These are phyloP conservation scores for Sipha flava DNA, from an alignment of 1,140 invertebrate species.

Conservation along the genomic window DNA sequence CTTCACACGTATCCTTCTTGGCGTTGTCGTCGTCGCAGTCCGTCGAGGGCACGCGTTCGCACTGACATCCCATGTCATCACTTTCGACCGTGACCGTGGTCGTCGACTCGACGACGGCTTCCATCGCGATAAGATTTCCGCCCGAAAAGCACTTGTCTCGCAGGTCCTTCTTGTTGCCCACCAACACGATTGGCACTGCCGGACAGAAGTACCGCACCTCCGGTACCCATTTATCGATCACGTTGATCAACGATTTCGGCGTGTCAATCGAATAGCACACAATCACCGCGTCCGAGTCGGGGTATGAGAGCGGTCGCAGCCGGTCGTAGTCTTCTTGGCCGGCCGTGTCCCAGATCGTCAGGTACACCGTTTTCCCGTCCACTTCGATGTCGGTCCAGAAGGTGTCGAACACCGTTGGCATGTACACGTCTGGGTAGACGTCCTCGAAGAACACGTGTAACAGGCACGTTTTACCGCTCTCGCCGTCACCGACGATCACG, in stretches of 20 bases:
- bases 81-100: no score
- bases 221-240: constrained; percentile 94
- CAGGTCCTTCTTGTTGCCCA: constrained; percentile 56
- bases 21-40: neutral
- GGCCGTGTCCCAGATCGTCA: constrained; percentile 96
- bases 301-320: constrained; percentile 88
- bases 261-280: constrained; percentile 97
- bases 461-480: constrained; percentile 95
- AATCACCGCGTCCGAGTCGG: constrained; percentile 94
- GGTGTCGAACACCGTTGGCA: constrained; percentile 96
- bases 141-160: constrained; percentile 42
- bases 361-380: constrained; percentile 85
- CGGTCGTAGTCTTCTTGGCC: constrained; percentile 98
- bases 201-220: constrained; percentile 92
- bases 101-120: neutral
- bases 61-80: no score
- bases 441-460: constrained; percentile 96
- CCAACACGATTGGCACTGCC: constrained; percentile 60
- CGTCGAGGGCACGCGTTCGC: no score
- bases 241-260: constrained; percentile 91
- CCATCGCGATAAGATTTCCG: no score
- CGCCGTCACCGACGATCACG: constrained; percentile 97
- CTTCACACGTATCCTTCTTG: no score
- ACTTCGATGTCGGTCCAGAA: constrained; percentile 97
- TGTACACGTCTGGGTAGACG: constrained; percentile 96